A percentile compares a stretch with the other conserved stretches of the same genome.
Evolutionary conservation across 2,113 vertebrate species (phyloP).

Genomic region (Mirza zaza): DNA sequence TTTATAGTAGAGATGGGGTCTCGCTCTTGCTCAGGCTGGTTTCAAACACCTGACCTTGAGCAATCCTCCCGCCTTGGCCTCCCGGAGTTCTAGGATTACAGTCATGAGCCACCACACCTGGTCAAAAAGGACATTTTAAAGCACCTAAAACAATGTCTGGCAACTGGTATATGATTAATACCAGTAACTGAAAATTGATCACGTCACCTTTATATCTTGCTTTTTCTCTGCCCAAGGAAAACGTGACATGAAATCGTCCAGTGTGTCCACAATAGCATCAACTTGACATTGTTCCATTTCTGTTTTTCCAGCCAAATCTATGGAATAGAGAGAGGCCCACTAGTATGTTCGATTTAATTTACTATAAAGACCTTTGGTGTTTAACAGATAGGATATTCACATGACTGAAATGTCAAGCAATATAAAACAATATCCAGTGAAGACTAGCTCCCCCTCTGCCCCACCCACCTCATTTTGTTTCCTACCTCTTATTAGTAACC

Average conservation of each 20-base stretch:
- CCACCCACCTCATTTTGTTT: not conserved
- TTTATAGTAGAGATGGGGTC: too few species aligned
- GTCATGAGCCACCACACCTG: too few species aligned
- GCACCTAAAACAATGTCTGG: not conserved
- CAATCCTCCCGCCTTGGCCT: too few species aligned
- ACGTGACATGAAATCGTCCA: conserved; percentile 85
- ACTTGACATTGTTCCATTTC: conserved; percentile 83
- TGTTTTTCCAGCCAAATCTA: conserved; percentile 85
- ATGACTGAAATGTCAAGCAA: not conserved
- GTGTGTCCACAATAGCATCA: conserved; percentile 86
- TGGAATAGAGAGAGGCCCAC: not conserved
- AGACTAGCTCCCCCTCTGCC: not conserved
- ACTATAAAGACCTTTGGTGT: not conserved
- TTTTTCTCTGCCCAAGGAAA: conserved; percentile 88
- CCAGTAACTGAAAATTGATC: not conserved
- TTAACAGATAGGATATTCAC: not conserved
- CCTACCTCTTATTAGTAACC: not conserved
- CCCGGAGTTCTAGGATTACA: too few species aligned
- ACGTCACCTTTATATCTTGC: conserved; percentile 82
- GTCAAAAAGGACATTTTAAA: not conserved
- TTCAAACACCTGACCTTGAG: too few species aligned
- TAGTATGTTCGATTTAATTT: not conserved
- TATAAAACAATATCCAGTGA: not conserved
- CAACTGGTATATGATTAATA: not conserved
- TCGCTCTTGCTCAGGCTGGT: too few species aligned